These are phyloP conservation scores for Prosopocoilus inquinatus DNA, from an alignment of 2,888 invertebrate genomes.

Conservation along the genomic window DNA sequence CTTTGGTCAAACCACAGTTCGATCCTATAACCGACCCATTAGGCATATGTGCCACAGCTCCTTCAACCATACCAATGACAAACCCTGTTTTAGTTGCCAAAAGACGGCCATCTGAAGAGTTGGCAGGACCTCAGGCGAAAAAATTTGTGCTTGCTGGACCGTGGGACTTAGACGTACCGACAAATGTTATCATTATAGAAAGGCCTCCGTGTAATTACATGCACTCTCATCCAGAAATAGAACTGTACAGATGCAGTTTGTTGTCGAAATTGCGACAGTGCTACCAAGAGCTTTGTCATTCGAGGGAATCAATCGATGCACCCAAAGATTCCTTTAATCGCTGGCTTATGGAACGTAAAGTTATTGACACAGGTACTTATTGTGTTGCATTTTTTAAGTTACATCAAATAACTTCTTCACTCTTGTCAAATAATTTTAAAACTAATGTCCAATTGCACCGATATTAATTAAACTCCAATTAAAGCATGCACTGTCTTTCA, in stretches of 20 bases:
- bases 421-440: too few species aligned
- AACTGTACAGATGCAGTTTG: conserved; percentile 79
- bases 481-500: too few species aligned
- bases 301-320: conserved; percentile 89
- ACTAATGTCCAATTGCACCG: too few species aligned
- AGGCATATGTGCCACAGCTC: conserved; percentile 59
- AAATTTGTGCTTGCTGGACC: conserved; percentile 87
- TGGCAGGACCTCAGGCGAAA: conserved; percentile 70
- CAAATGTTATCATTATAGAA: conserved; percentile 88
- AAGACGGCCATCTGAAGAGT: conserved; percentile 75
- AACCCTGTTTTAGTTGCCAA: conserved; percentile 62
- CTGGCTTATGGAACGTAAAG: conserved; percentile 95
- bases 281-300: conserved; percentile 92
- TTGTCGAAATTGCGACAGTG: conserved; percentile 83
- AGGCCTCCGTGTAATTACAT: conserved; percentile 79
- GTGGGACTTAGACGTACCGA: conserved; percentile 92
- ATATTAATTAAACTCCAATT: too few species aligned
- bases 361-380: conserved; percentile 67
- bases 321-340: conserved; percentile 95
- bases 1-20: conserved; percentile 71
- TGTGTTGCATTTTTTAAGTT: not conserved
- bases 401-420: too few species aligned
- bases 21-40: conserved; percentile 92
- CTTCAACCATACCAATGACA: conserved; percentile 44
- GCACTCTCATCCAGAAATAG: conserved; percentile 93